Base-by-base conservation (phyloP, 2,888 invertebrate genomes). In the Nasonovia ribisnigri region DNA sequence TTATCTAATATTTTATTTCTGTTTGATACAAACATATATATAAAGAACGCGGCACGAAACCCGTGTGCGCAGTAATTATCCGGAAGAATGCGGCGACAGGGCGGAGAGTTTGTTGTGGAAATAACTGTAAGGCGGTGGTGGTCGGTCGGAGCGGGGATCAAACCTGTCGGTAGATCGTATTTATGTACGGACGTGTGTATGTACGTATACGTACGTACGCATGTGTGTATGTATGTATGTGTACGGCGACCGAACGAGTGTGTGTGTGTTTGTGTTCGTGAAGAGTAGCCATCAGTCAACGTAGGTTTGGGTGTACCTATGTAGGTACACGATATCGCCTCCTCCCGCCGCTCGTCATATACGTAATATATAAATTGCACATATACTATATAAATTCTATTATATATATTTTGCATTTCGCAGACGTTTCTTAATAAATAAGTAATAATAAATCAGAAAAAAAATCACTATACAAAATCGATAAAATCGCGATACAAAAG, bases 21-120 rank as follows among this genome's bases (percentile, higher is more conserved):
- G 26, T 84, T 51, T 86, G 77, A 77, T 77, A 77, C 36, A 48
- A n/a, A 88, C n/a, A 57, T 43, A 48, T 36, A 48, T 24, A 20
- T 84, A 91, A 60, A 46, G 86, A 46, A 46, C 43, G 20, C n/a
- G 91, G 43, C 86, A 91, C 91, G 36, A 86, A 91, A 86, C 92
- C 48, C 54, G 88, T 60, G 87, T 51, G 77, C 42, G 77, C 88
- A 77, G 92, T 88, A 92, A 92, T 92, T 92, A 92, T 92, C 54
- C 92, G 77, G 92, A 89, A 92, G 92, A 92, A 92, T 88, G 92
- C 84, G 92, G 92, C 87, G 88, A 89, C 88, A 88, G 89, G 92
- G 88, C 92, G 88, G 87, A 88, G 92, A 92, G 84, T 92, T 92
- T 42, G 86, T 36, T 48, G 92, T 92, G 87, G 84, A 91, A 91